Conservation (phyloP, 1,140 invertebrate species). For the Campoletis sonorensis region DNA sequence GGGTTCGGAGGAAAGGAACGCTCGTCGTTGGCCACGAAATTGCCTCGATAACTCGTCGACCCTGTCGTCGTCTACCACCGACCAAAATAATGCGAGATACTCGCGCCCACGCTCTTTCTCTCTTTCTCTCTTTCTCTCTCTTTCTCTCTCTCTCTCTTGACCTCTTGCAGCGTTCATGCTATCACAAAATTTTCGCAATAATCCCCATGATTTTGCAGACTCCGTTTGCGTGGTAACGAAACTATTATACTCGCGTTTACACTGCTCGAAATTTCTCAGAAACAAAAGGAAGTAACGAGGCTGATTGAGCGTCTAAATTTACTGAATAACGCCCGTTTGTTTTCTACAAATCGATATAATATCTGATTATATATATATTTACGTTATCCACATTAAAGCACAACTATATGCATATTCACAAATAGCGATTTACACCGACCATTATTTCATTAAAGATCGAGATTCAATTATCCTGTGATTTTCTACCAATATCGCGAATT, state of each 20-base stretch:
- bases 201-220: constrained; percentile 40
- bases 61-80: constrained; percentile 45
- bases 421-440: constrained; percentile 7
- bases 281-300: background rate
- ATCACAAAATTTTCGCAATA: constrained; percentile 38
- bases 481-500: constrained; percentile 32
- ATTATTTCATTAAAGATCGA: constrained; percentile 33
- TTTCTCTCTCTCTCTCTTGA: constrained; percentile 6
- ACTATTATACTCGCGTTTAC: constrained; percentile 1
- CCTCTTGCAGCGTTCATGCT: background rate
- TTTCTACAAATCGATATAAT: background rate
- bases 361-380: background rate
- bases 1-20: constrained; percentile 47
- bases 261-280: background rate
- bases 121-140: background rate
- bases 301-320: background rate
- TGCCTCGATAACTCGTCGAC: constrained; percentile 59
- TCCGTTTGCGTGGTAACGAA: background rate
- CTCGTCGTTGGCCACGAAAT: constrained; percentile 61
- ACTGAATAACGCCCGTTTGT: background rate
- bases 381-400: no score
- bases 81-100: constrained; percentile 33
- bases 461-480: constrained; percentile 30
- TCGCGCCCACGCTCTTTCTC: background rate
- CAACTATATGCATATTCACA: background rate